A percentile compares a stretch with the other conserved stretches of the same genome.
Evolutionary conservation across 2,888 invertebrate genomes (phyloP).

Genomic region (Rambutsinella grinnellia): DNA sequence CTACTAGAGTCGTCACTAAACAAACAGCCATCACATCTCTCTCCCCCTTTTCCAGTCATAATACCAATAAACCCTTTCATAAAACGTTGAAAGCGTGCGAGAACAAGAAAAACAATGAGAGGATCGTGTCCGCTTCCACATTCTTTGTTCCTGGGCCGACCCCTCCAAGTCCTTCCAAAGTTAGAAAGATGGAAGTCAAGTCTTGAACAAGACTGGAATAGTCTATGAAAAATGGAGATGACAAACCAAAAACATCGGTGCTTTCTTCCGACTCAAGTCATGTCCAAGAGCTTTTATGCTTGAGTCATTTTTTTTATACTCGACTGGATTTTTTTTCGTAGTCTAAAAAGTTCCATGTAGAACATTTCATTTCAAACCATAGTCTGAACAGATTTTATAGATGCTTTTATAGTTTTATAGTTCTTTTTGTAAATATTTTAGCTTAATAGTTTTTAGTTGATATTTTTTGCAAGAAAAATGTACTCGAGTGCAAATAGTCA

Average conservation of each 20-base stretch:
- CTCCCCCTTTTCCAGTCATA: conserved; percentile 30
- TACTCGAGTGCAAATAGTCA: no score
- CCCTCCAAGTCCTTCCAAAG: background rate
- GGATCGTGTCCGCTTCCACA: conserved; percentile 4
- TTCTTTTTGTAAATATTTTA: no score
- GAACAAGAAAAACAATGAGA: conserved; percentile 2
- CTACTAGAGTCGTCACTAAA: conserved; percentile 24
- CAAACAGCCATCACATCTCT: conserved; percentile 3
- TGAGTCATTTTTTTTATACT: no score
- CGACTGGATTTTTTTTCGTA: no score
- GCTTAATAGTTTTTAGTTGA: no score
- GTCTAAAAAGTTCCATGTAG: no score
- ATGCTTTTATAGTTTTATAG: no score
- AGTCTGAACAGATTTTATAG: no score
- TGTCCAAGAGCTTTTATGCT: no score
- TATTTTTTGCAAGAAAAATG: no score
- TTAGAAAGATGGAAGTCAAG: background rate
- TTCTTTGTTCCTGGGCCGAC: background rate
- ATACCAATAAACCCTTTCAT: background rate
- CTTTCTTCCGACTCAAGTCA: no score
- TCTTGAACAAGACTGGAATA: background rate
- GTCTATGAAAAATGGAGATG: background rate
- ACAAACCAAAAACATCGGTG: background rate
- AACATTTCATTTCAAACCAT: no score
- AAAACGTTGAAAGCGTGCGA: background rate